Evolutionary conservation across 2,113 vertebrate genomes (phyloP).

Genomic region (Ictalurus furcatus): DNA sequence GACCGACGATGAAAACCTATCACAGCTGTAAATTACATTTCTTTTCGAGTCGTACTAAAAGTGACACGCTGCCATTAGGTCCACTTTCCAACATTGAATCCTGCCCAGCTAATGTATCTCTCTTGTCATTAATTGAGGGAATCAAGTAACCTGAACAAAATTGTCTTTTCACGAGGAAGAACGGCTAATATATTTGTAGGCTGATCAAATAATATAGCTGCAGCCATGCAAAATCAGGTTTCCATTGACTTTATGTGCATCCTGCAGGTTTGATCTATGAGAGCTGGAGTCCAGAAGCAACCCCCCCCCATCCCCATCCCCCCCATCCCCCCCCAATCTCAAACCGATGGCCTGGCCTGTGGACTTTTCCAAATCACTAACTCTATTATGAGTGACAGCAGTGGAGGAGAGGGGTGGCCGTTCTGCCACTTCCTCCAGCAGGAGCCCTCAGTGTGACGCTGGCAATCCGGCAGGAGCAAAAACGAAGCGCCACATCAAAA

Average conservation of each 20-base stretch:
- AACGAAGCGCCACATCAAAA: conserved; percentile 46
- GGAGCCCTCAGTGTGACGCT: conserved; percentile 38
- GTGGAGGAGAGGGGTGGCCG: conserved; percentile 31
- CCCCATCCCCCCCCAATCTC: not conserved
- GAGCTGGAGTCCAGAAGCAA: not conserved
- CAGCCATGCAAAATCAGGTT: conserved; percentile 41
- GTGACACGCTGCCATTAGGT: conserved; percentile 19
- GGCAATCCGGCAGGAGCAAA: conserved; percentile 41
- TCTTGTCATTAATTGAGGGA: conserved; percentile 24
- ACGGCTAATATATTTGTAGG: conserved; percentile 21
- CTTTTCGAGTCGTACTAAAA: not conserved
- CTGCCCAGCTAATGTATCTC: conserved; percentile 3
- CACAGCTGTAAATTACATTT: not conserved
- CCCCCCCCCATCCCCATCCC: not conserved
- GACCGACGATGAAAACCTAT: conserved; percentile 22
- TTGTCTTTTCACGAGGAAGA: conserved; percentile 10
- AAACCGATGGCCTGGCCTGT: conserved; percentile 16
- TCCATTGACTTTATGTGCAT: conserved; percentile 28
- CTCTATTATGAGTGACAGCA: conserved; percentile 49
- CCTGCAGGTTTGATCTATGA: conserved; percentile 44
- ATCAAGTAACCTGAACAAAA: conserved; percentile 30
- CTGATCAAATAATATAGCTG: conserved; percentile 35
- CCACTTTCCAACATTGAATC: conserved; percentile 7
- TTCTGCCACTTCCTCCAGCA: conserved; percentile 43
- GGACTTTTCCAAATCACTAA: conserved; percentile 47